Conservation (phyloP, 2,113 vertebrate species). For the Tachysurus fulvidraco region DNA sequence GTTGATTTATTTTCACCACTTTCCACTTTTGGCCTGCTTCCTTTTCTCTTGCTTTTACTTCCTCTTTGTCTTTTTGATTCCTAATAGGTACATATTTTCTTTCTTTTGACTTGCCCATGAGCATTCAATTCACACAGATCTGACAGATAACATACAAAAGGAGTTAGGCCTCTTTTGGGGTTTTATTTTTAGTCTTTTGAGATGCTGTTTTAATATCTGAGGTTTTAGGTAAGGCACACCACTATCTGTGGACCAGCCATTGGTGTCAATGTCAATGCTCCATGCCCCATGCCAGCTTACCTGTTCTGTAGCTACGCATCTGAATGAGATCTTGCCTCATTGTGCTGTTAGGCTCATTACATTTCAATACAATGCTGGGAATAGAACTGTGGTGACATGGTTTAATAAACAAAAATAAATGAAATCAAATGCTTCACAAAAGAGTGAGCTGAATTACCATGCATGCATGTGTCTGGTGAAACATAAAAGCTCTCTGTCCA, state of each 20-base stretch:
- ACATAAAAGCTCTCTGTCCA: background rate
- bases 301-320: background rate
- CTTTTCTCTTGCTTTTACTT: slow-evolving; percentile 6
- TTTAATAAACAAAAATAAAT: background rate
- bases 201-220: background rate
- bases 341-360: background rate
- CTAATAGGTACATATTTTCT: background rate
- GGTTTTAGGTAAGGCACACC: background rate
- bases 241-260: background rate
- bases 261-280: background rate
- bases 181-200: background rate
- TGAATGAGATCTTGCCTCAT: background rate
- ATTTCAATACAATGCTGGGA: background rate
- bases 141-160: background rate
- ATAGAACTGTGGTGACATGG: background rate
- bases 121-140: background rate
- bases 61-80: background rate
- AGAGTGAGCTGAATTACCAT: background rate
- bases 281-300: background rate
- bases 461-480: background rate
- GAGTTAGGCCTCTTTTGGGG: background rate
- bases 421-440: background rate
- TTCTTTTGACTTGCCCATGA: background rate
- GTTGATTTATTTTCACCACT: background rate
- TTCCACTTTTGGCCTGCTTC: background rate